These are phyloP conservation scores for Parambassis ranga DNA, from an alignment of 2,797 vertebrate species.

Conservation along the genomic window DNA sequence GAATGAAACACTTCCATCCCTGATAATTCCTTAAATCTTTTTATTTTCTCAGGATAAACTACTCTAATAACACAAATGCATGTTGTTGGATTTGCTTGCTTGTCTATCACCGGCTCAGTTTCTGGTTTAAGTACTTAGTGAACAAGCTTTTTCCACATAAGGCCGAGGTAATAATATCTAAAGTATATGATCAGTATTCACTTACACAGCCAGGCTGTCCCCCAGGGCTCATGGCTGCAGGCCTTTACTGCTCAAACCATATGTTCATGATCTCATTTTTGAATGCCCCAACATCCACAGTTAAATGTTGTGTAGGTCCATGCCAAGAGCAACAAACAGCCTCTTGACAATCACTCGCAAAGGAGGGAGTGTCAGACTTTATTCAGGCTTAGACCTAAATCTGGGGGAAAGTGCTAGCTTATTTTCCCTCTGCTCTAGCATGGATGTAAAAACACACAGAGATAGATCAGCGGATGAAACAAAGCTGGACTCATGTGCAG, in stretches of 20 bases:
- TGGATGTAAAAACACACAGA: constrained; percentile 64
- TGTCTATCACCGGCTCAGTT: constrained; percentile 27
- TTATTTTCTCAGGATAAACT: not conserved
- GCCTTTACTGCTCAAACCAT: constrained; percentile 52
- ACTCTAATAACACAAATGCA: constrained; percentile 9
- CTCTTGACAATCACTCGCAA: constrained; percentile 65
- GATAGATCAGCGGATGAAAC: constrained; percentile 48
- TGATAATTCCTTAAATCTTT: not conserved
- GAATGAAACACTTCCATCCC: not conserved
- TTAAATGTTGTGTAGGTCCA: constrained; percentile 67
- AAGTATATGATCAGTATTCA: constrained; percentile 54
- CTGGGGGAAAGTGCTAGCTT: constrained; percentile 60
- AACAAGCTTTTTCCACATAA: constrained; percentile 34
- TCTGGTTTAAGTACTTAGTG: constrained; percentile 28
- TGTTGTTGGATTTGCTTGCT: constrained; percentile 27
- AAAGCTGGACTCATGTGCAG: constrained; percentile 16
- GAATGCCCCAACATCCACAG: constrained; percentile 50
- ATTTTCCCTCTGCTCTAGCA: constrained; percentile 55
- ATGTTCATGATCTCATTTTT: constrained; percentile 74
- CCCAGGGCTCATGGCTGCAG: constrained; percentile 38
- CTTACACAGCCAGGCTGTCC: constrained; percentile 47
- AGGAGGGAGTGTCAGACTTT: constrained; percentile 68
- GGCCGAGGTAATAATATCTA: constrained; percentile 45
- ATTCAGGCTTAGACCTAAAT: constrained; percentile 63
- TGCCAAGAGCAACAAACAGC: constrained; percentile 75